Evolutionary conservation across 2,113 vertebrate species (phyloP), one percentile per base, ranked within the genome.

Genomic region (Callionymus lyra): DNA sequence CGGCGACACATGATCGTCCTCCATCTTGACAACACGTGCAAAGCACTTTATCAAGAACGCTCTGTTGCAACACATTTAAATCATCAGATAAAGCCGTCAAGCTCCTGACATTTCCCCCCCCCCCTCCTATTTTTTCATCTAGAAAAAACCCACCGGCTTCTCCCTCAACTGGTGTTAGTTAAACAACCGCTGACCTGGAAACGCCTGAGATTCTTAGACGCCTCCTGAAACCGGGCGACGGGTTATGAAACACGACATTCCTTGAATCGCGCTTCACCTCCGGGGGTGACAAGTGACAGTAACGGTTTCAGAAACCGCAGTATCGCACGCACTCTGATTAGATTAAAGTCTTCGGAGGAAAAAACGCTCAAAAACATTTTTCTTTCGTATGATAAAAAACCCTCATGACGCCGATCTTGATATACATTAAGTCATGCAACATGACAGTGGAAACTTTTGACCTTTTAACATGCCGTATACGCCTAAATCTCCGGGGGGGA

Each of bases 381-480:
- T 36, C 36, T 54, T 37, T 14, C 21, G 45, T 54, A 70, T 19
- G 50, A 53, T 64, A 39, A 69, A 63, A 44, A n/a, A n/a, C n/a
- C n/a, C n/a, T n/a, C 74, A 56, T 53, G 37, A 42, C 51, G 57
- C 64, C 31, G 31, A 48, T 47, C 19, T 44, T 74, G 64, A 77
- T 68, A 56, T 63, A 68, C 59, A 53, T 66, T 63, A 68, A 77
- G 66, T 75, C 60, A 79, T 77, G 53, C 61, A 73, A 70, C 50
- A 68, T 77, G 78, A 79, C 76, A 71, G 67, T 53, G 41, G 50
- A 46, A 61, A 62, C 46, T 48, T 12, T 34, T 73, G 69, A 80
- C 80, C 76, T 84, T 84, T 79, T n/a, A n/a, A 41, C 31, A 36
- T 56, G 58, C 52, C 63, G 79, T 60, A 57, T 59, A n/a, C n/a